Evolutionary conservation across 2,797 vertebrate species (phyloP).

Genomic region (Tokudaia tokunoshimensis): DNA sequence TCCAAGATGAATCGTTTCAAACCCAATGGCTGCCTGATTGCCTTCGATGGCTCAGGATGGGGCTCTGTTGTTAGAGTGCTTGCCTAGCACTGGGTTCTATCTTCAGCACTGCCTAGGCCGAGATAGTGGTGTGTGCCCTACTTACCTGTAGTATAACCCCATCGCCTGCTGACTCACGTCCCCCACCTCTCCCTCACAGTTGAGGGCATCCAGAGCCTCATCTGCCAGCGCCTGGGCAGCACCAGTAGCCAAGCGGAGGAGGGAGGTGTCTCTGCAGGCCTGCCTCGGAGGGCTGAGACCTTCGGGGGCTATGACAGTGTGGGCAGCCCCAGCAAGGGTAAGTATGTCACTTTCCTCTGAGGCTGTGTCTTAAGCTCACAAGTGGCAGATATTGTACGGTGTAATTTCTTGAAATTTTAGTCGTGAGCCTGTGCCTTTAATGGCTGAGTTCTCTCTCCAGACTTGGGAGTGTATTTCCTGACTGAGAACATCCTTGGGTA

Average conservation of each 20-base stretch:
- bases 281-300: conserved; percentile 93
- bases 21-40: neutral
- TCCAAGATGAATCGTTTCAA: neutral
- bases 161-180: neutral
- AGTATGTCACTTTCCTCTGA: conserved; percentile 69
- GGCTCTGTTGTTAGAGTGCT: neutral
- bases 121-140: neutral
- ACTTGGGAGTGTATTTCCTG: neutral
- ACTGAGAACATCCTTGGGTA: rapidly evolving
- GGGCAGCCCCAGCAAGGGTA: conserved; percentile 90
- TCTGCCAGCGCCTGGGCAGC: conserved; percentile 89
- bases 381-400: neutral
- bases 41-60: neutral
- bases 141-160: no score
- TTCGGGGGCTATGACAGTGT: conserved; percentile 94
- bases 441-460: neutral
- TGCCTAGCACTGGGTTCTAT: neutral
- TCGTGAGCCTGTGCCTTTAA: neutral
- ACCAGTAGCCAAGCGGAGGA: conserved; percentile 85
- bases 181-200: conserved; percentile 86
- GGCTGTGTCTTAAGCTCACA: rapidly evolving
- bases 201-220: conserved; percentile 94
- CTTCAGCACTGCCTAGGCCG: neutral
- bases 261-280: conserved; percentile 70
- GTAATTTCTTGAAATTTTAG: neutral